phyloP scores from a whole-genome alignment of 53 echinoderm and acorn worm species.

The Zoroaster sp. region DNA sequence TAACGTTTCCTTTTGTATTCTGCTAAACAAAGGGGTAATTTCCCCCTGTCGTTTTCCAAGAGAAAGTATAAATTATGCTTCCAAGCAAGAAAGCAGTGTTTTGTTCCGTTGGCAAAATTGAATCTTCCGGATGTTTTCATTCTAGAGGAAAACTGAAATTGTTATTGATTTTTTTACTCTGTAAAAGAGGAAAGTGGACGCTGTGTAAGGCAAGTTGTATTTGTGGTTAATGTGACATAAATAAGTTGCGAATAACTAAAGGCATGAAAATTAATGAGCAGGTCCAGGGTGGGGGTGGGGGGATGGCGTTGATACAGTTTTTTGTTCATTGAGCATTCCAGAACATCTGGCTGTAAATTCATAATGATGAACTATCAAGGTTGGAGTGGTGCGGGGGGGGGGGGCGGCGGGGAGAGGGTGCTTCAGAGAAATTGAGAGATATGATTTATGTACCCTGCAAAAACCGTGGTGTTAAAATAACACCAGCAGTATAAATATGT shows the following conservation, averaged over 20 bases:
- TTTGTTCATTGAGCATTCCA: too few relatives aligned
- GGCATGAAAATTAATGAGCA: neutral
- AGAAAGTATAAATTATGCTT: neutral
- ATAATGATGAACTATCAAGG: too few relatives aligned
- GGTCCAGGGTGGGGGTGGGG: neutral
- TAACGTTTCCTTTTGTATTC: neutral
- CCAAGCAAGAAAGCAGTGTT: neutral
- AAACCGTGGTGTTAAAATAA: too few relatives aligned
- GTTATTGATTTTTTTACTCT: neutral
- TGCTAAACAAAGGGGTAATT: neutral
- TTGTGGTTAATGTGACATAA: constrained; percentile 1
- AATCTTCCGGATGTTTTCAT: constrained; percentile 26
- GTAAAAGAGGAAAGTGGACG: neutral
- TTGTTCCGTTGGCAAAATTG: neutral
- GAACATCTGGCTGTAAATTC: too few relatives aligned
- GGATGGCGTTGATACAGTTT: too few relatives aligned
- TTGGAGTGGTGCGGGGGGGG: too few relatives aligned
- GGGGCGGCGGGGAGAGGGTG: too few relatives aligned
- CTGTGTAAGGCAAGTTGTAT: neutral
- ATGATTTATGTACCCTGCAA: too few relatives aligned
- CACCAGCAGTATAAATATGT: too few relatives aligned
- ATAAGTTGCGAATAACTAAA: neutral
- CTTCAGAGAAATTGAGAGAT: too few relatives aligned
- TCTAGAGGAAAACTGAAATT: constrained; percentile 9
- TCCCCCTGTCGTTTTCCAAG: neutral